Conservation (phyloP, 2,113 vertebrate species). For the Macaca mulatta region DNA sequence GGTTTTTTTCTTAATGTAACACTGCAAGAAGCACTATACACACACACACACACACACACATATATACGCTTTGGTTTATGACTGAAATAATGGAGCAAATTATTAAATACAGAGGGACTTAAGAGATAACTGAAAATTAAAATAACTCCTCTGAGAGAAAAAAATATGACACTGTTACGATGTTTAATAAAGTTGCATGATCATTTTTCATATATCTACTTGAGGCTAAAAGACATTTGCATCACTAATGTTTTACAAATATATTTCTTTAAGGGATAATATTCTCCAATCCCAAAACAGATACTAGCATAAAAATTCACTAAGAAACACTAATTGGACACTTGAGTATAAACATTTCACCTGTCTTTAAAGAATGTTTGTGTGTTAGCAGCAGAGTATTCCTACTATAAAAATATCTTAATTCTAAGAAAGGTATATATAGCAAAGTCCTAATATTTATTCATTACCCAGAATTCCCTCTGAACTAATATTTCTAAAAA, state of each 20-base stretch:
- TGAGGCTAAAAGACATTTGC: constrained; percentile 65
- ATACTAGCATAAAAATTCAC: constrained; percentile 54
- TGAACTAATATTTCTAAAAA: neutral
- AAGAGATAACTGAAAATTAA: constrained; percentile 13
- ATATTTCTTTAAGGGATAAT: constrained; percentile 73
- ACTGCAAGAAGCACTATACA: neutral
- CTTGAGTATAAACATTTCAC: constrained; percentile 74
- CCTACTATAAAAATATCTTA: constrained; percentile 66
- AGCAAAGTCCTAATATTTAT: neutral
- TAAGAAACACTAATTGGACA: constrained; percentile 81
- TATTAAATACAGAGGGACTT: neutral
- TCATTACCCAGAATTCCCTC: neutral
- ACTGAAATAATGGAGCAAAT: constrained; percentile 17
- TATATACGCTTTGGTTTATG: neutral
- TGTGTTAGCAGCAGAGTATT: constrained; percentile 68
- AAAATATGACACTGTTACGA: neutral
- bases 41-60: too few species aligned
- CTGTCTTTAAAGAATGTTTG: constrained; percentile 80
- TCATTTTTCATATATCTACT: constrained; percentile 62
- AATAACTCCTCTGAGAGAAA: constrained; percentile 17
- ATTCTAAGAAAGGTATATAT: constrained; percentile 52
- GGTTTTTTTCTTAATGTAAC: neutral
- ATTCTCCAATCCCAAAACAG: constrained; percentile 54
- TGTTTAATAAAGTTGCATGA: constrained; percentile 67
- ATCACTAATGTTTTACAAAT: constrained; percentile 77